phyloP scores from a whole-genome alignment of 2,113 vertebrate species.

The Ia io region DNA sequence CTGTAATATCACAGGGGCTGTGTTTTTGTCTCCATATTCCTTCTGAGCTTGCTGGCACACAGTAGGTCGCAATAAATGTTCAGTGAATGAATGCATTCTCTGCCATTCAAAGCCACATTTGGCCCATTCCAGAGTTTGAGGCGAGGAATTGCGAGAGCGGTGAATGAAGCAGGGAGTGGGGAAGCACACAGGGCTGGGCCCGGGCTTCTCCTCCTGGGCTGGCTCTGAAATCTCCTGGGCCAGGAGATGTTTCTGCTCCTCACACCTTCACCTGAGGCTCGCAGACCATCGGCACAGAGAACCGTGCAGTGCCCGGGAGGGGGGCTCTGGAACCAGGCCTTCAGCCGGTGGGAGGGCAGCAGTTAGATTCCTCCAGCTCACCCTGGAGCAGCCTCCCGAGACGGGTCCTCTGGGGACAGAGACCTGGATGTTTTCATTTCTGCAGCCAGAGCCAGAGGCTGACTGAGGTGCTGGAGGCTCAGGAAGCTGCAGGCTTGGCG shows the following conservation, averaged over 20 bases:
- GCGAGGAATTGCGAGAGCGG: neutral
- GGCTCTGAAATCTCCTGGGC: neutral
- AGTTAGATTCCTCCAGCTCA: slow-evolving; percentile 56
- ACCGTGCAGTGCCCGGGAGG: neutral
- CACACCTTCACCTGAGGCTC: neutral
- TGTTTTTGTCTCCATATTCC: neutral
- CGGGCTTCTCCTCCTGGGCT: neutral
- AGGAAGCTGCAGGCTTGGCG: neutral
- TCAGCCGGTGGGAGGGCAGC: neutral
- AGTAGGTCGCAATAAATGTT: neutral
- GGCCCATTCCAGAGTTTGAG: neutral
- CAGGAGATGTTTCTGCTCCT: neutral
- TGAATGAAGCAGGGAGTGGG: neutral
- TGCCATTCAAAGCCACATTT: neutral
- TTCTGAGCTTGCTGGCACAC: neutral
- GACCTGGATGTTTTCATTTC: slow-evolving; percentile 15
- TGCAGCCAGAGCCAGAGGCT: neutral
- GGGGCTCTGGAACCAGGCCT: neutral
- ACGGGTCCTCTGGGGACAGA: slow-evolving; percentile 8
- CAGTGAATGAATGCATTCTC: neutral
- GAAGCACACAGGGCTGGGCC: too few relatives aligned
- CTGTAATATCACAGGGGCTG: neutral
- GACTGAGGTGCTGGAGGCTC: neutral
- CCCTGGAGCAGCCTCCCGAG: slow-evolving; percentile 41
- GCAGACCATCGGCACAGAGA: neutral